These are phyloP conservation scores for cattle (Bos taurus) DNA, from an alignment of 2,113 vertebrate genomes.

Conservation along the genomic window DNA sequence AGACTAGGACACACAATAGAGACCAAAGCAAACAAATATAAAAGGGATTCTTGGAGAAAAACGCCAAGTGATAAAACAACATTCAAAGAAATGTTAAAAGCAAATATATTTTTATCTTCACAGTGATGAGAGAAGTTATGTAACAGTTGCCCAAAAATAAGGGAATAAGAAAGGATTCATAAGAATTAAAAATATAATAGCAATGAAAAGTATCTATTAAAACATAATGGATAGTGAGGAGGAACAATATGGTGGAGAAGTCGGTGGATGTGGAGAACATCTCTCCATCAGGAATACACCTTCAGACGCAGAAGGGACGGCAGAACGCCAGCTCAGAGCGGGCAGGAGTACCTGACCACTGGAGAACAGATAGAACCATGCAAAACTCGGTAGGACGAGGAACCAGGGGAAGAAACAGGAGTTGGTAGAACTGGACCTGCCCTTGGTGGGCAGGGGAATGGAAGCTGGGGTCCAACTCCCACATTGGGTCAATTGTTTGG, in stretches of 20 bases:
- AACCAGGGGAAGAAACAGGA: neutral
- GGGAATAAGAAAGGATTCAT: neutral
- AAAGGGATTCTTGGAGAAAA: neutral
- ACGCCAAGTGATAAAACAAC: neutral
- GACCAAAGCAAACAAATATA: neutral
- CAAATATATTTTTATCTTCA: neutral
- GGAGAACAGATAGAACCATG: rapidly evolving
- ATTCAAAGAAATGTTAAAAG: neutral
- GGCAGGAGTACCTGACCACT: neutral
- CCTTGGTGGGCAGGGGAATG: rapidly evolving
- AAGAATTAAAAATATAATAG: neutral
- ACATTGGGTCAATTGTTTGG: neutral
- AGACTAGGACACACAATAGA: neutral
- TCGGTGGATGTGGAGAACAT: rapidly evolving
- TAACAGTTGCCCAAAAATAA: neutral
- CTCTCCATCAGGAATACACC: no score
- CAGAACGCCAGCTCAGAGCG: neutral
- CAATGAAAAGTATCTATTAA: neutral
- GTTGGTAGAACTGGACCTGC: neutral
- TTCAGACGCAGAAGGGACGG: neutral
- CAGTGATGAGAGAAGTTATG: neutral
- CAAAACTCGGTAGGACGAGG: rapidly evolving
- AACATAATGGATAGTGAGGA: neutral
- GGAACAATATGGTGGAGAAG: neutral
- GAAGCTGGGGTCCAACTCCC: neutral